These are phyloP conservation scores for Ecliptopera silaceata DNA, from an alignment of 2,888 invertebrate genomes.

Conservation along the genomic window DNA sequence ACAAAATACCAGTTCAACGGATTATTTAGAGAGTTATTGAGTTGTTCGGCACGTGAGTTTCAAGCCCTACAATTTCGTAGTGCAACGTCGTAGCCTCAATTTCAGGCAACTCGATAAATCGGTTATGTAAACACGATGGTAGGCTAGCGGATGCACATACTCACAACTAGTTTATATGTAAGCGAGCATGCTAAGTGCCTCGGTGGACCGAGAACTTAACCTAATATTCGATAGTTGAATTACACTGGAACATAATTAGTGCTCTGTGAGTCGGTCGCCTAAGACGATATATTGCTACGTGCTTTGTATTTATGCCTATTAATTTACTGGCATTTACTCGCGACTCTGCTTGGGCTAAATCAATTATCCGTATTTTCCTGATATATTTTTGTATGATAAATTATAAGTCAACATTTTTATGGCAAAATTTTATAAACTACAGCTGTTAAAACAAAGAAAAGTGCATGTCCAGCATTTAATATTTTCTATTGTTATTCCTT, in stretches of 20 bases:
- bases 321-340: background rate
- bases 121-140: slow-evolving; percentile 20
- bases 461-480: too few relatives aligned
- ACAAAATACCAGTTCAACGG: background rate
- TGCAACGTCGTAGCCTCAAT: slow-evolving; percentile 17
- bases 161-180: slow-evolving; percentile 71
- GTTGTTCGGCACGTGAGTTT: background rate
- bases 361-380: too few relatives aligned
- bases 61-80: background rate
- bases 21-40: background rate
- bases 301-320: slow-evolving; percentile 46
- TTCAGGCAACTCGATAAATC: slow-evolving; percentile 23
- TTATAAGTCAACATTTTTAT: too few relatives aligned
- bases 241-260: slow-evolving; percentile 73
- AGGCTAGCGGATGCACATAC: slow-evolving; percentile 19
- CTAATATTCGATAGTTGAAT: slow-evolving; percentile 79
- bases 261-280: slow-evolving; percentile 64
- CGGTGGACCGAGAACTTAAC: slow-evolving; percentile 71
- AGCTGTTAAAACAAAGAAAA: too few relatives aligned
- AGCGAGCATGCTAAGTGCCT: slow-evolving; percentile 67
- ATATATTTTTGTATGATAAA: too few relatives aligned
- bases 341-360: too few relatives aligned
- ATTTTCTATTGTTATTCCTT: too few relatives aligned
- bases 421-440: too few relatives aligned
- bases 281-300: slow-evolving; percentile 66